A percentile compares a stretch with the other conserved stretches of the same genome.
Evolutionary conservation across 2,888 invertebrate species (phyloP).

Genomic region (Phrixothrix hirtus): DNA sequence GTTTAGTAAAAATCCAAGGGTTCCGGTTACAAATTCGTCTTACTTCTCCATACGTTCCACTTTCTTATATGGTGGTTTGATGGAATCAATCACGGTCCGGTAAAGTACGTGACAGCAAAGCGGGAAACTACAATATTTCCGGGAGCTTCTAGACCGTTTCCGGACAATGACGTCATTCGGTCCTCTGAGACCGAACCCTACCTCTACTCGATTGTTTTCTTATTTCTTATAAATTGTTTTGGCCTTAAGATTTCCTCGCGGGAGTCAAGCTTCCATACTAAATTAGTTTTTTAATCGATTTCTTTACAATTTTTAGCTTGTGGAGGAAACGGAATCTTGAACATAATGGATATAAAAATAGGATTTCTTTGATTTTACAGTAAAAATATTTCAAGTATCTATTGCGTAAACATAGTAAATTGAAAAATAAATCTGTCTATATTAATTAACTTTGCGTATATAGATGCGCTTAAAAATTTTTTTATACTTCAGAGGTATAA

Average conservation of each 20-base stretch:
- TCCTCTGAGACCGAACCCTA: constrained; percentile 47
- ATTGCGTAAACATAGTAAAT: no score
- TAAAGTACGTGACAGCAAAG: constrained; percentile 35
- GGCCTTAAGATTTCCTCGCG: constrained; percentile 44
- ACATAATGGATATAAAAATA: no score
- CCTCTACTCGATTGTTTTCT: constrained; percentile 53
- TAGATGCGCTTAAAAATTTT: no score
- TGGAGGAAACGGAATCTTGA: constrained; percentile 1
- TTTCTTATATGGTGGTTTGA: constrained; percentile 25
- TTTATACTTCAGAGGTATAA: no score
- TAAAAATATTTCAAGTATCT: no score
- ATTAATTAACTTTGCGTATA: no score
- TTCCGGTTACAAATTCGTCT: constrained; percentile 11
- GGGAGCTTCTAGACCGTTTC: constrained; percentile 33
- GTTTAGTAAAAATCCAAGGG: constrained; percentile 6
- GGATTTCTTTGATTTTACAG: no score
- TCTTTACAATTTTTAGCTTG: constrained; percentile 19
- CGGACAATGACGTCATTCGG: constrained; percentile 36
- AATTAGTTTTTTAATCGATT: constrained; percentile 47
- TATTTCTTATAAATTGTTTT: constrained; percentile 54
- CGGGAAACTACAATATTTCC: constrained; percentile 35
- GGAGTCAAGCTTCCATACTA: constrained; percentile 45
- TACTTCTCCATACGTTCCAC: constrained; percentile 1
- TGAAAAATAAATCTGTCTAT: no score
- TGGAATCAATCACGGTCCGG: constrained; percentile 33